Base-by-base conservation (phyloP, 2,113 vertebrate species). In the Noctilio leporinus region DNA sequence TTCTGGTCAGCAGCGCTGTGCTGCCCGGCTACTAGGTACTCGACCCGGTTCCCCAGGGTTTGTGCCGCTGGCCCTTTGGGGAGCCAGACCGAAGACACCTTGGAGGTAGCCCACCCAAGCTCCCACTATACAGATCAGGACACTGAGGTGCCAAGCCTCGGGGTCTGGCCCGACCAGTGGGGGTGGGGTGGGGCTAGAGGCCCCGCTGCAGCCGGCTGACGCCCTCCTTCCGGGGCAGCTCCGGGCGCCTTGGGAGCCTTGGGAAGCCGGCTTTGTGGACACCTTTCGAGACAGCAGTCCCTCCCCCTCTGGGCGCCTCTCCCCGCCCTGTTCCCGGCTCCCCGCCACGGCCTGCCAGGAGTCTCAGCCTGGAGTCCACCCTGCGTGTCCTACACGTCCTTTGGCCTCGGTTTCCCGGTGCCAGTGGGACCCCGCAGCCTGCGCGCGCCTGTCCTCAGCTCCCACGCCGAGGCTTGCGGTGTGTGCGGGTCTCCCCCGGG, bases 371-470 rank as follows among this genome's bases (percentile, higher is more conserved):
- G 30, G 10, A 84, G 15, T 69, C 30, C 49, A 43, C 20, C 26
- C 11, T 7, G 59, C 22, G 26, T 12, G 22, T 33, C 69, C 76
- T 17, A 35, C 11, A 51, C 6, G 12, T 65, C 49, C 57, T 38
- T 64, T 14, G 80, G 69, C 80, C 91, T 24, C 91, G 22, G 22
- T 77, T 94, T 96, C 67, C 40, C 17, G 78, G 96, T 95, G 84
- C 96, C 96, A 96, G 95, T 94, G 96, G 97, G 95, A 84, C 95
- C 51, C 96, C 89, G 83, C 84, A 85, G 90, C 57, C 53, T n/a
- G 81, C 57, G 83, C 12, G 89, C 64, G 0, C 38, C 40, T 12
- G 53, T 78, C 49, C 87, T 20, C 15, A 7, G 95, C 72, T 78
- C 49, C 1, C 72, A 20, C n/a, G n/a, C n/a, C n/a, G n/a, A n/a